These are phyloP conservation scores for Lagopus leucura DNA, from an alignment of 2,113 vertebrate genomes.

Conservation along the genomic window DNA sequence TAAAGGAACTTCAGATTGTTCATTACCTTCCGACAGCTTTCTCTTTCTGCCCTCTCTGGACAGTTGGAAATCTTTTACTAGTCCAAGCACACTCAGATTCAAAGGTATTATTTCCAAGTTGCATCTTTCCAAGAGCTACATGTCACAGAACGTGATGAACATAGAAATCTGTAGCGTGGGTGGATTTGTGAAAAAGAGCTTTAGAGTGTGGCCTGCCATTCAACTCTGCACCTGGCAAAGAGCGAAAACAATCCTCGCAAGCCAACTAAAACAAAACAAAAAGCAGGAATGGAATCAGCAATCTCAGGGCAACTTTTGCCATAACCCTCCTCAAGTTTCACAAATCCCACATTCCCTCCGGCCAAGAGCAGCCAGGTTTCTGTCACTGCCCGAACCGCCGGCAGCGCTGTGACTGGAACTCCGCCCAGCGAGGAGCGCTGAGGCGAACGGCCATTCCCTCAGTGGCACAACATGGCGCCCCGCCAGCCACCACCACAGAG, in stretches of 20 bases:
- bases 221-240: slow-evolving; percentile 75
- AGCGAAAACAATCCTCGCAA: slow-evolving; percentile 60
- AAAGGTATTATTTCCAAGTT: slow-evolving; percentile 55
- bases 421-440: background rate
- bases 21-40: slow-evolving; percentile 26
- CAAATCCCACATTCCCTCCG: slow-evolving; percentile 16
- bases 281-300: slow-evolving; percentile 67
- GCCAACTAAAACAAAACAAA: slow-evolving; percentile 73
- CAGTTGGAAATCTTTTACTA: slow-evolving; percentile 49
- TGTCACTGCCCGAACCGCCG: slow-evolving; percentile 54
- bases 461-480: background rate
- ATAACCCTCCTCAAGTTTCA: slow-evolving; percentile 60
- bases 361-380: slow-evolving; percentile 65
- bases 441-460: background rate
- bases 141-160: slow-evolving; percentile 70
- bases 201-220: slow-evolving; percentile 75
- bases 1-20: slow-evolving; percentile 43
- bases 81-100: slow-evolving; percentile 49
- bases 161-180: slow-evolving; percentile 68
- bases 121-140: slow-evolving; percentile 63
- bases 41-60: slow-evolving; percentile 29
- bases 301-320: slow-evolving; percentile 70
- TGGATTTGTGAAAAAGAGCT: slow-evolving; percentile 74
- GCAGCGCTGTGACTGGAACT: background rate
- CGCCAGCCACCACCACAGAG: background rate